Evolutionary conservation across 2,888 invertebrate species (phyloP).

Genomic region (Drosophila quasianomalipes): DNA sequence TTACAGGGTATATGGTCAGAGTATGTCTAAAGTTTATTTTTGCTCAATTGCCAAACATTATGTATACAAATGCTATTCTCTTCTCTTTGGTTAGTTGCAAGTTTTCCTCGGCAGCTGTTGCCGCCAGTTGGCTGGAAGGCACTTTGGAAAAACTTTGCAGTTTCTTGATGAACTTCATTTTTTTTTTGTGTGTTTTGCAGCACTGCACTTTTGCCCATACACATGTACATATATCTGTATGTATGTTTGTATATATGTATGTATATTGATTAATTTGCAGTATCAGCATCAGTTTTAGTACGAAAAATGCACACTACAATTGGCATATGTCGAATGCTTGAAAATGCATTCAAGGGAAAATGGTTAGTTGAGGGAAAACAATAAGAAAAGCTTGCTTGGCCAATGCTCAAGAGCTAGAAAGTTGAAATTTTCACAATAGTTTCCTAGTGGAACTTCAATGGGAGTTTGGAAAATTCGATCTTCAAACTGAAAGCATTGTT

Average conservation of each 20-base stretch:
- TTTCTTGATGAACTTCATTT: slow-evolving; percentile 62
- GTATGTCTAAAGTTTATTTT: background rate
- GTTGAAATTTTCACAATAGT: background rate
- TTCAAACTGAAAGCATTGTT: background rate
- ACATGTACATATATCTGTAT: background rate
- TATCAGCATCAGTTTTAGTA: slow-evolving; percentile 8
- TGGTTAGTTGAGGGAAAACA: slow-evolving; percentile 28
- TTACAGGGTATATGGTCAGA: background rate
- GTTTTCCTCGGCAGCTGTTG: slow-evolving; percentile 47
- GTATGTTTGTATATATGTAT: background rate
- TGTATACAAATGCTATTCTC: background rate
- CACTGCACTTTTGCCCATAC: slow-evolving; percentile 33
- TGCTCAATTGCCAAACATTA: background rate
- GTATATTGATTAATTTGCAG: slow-evolving; percentile 55
- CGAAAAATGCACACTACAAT: slow-evolving; percentile 35
- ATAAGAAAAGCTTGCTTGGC: background rate
- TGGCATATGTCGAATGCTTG: slow-evolving; percentile 23
- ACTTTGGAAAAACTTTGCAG: slow-evolving; percentile 58
- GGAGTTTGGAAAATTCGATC: background rate
- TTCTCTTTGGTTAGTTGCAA: slow-evolving; percentile 2
- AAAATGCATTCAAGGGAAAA: slow-evolving; percentile 50
- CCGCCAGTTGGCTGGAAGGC: slow-evolving; percentile 15
- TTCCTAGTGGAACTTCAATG: background rate
- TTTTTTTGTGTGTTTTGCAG: slow-evolving; percentile 15
- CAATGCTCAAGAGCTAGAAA: background rate